phyloP scores from a whole-genome alignment of 2,888 invertebrate genomes.

The Gisinianus flammeolus region DNA sequence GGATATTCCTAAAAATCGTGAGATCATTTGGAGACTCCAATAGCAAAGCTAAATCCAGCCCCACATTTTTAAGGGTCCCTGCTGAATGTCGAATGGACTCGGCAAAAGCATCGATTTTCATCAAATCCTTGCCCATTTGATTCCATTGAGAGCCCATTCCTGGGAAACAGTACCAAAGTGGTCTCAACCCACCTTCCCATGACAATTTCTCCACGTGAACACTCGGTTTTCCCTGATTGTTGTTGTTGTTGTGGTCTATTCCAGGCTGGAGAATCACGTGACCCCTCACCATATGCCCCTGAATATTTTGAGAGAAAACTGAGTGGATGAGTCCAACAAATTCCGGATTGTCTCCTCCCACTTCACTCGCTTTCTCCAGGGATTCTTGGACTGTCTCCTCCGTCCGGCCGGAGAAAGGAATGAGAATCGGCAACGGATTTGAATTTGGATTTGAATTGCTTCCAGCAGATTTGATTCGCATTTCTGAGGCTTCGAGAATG shows the following conservation, averaged over 20 bases:
- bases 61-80: neutral
- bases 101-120: neutral
- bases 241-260: too few species aligned
- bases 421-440: too few species aligned
- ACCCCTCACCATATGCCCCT: neutral
- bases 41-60: neutral
- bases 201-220: neutral
- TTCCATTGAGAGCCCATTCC: conserved; percentile 2
- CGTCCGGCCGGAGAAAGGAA: neutral
- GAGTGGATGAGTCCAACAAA: neutral
- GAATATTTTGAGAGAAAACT: neutral
- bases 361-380: too few species aligned
- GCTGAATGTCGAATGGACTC: neutral
- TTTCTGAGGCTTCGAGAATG: too few species aligned
- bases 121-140: neutral
- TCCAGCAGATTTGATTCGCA: too few species aligned
- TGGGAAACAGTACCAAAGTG: neutral
- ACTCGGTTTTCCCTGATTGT: too few species aligned
- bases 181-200: neutral
- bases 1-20: neutral
- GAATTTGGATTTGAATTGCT: too few species aligned
- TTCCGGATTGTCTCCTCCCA: too few species aligned
- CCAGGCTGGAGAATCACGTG: neutral
- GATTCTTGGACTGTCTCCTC: too few species aligned
- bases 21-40: neutral